Percentiles rank a stretch among this genome's conserved stretches.
phyloP scores from a whole-genome alignment of 2,888 invertebrate genomes.

The Chesias legatella region DNA sequence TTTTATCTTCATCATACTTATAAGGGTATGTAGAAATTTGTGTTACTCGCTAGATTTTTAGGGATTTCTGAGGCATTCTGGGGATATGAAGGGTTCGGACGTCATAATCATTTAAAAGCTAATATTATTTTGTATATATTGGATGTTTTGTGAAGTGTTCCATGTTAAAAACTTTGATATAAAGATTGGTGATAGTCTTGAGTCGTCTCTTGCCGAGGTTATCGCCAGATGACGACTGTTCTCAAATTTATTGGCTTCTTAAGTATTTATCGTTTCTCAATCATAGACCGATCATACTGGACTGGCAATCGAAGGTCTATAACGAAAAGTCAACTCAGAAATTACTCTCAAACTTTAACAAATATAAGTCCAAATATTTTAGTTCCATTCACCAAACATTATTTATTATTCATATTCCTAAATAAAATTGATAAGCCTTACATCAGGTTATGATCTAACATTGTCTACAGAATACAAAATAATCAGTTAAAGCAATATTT shows the following conservation, averaged over 20 bases:
- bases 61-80: conserved; percentile 36
- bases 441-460: too few species aligned
- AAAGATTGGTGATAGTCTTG: conserved; percentile 21
- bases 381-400: too few species aligned
- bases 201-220: conserved; percentile 47
- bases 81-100: conserved; percentile 20
- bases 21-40: conserved; percentile 74
- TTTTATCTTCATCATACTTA: conserved; percentile 62
- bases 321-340: background rate
- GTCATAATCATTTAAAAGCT: conserved; percentile 13
- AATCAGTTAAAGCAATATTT: too few species aligned
- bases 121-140: conserved; percentile 12
- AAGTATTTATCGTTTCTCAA: background rate
- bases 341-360: too few species aligned
- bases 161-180: conserved; percentile 8
- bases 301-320: too few species aligned
- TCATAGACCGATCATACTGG: background rate
- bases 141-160: conserved; percentile 5
- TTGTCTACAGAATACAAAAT: too few species aligned
- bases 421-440: too few species aligned
- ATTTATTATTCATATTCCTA: too few species aligned
- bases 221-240: conserved; percentile 64
- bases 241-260: conserved; percentile 30
- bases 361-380: too few species aligned
- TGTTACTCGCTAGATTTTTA: conserved; percentile 56